A percentile compares a stretch with the other conserved stretches of the same genome.
These are phyloP conservation scores for Lacerta bilineata DNA, from an alignment of 2,797 vertebrate species.

Conservation along the genomic window DNA sequence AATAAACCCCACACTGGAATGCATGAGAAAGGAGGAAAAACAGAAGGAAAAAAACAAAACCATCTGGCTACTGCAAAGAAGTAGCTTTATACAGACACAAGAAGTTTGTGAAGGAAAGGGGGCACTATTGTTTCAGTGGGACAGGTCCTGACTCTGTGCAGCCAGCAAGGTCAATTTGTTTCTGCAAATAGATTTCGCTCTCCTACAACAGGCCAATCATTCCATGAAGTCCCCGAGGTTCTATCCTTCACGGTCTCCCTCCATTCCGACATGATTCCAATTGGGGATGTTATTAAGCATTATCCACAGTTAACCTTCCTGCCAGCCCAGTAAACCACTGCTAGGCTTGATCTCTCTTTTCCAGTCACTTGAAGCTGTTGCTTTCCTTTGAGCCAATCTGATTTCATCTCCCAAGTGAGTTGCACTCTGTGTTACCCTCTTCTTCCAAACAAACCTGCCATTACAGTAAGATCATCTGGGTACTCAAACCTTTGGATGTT, in stretches of 20 bases:
- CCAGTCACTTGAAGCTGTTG: constrained; percentile 18
- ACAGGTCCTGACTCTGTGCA: constrained; percentile 58
- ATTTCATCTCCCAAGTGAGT: background rate
- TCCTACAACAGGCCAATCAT: constrained; percentile 58
- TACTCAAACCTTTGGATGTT: no score
- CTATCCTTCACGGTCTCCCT: constrained; percentile 26
- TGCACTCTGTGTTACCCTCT: no score
- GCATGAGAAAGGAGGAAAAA: background rate
- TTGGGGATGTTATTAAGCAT: constrained; percentile 48
- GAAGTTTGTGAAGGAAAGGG: constrained; percentile 41
- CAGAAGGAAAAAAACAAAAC: background rate
- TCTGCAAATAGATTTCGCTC: constrained; percentile 67
- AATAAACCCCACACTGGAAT: no score
- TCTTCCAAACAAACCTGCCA: no score
- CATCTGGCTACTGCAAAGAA: background rate
- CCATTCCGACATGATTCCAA: constrained; percentile 51
- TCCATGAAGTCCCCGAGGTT: constrained; percentile 60
- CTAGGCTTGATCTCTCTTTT: constrained; percentile 44
- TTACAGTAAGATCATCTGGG: no score
- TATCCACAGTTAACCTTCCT: constrained; percentile 55
- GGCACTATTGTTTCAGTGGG: constrained; percentile 61
- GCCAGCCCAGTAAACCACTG: background rate
- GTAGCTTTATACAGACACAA: background rate
- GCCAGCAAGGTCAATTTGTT: constrained; percentile 70
- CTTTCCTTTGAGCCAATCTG: constrained; percentile 9